Percentiles rank a stretch among this genome's conserved stretches.
Conservation (phyloP, 2,888 invertebrate species). For the Tupiocoris notatus region DNA sequence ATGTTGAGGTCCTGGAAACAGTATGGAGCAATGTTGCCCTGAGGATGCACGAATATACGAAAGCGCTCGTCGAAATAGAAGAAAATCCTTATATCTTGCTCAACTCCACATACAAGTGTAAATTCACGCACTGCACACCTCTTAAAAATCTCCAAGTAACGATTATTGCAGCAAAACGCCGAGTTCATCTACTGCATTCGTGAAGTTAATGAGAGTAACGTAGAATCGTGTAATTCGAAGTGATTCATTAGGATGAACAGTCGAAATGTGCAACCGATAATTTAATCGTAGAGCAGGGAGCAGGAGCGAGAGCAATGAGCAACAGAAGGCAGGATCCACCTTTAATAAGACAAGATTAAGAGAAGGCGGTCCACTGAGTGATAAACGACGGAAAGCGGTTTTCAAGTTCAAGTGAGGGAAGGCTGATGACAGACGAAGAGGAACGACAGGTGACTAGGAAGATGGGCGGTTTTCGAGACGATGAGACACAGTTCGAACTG, state of each 20-base stretch:
- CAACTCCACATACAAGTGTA: too few species aligned
- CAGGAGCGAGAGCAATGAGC: conserved; percentile 12
- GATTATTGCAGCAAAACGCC: too few species aligned
- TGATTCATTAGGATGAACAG: conserved; percentile 2
- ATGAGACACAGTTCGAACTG: not conserved
- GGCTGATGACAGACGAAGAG: conserved; percentile 2
- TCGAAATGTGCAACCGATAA: conserved; percentile 9
- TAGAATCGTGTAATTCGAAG: not conserved
- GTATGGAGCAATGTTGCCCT: too few species aligned
- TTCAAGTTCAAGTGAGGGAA: conserved; percentile 5
- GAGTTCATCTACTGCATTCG: not conserved
- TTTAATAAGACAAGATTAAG: conserved; percentile 27
- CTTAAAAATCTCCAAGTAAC: too few species aligned
- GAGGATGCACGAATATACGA: too few species aligned
- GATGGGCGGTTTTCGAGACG: conserved; percentile 33
- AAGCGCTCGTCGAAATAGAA: too few species aligned
- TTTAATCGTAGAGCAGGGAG: conserved; percentile 4
- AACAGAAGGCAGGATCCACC: conserved; percentile 27
- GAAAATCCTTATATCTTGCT: too few species aligned
- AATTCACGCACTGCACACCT: too few species aligned
- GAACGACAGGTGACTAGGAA: conserved; percentile 3
- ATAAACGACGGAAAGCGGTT: conserved; percentile 11
- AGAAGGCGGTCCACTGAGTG: conserved; percentile 20
- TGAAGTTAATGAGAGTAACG: not conserved
- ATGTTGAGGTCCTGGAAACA: too few species aligned